phyloP scores from a whole-genome alignment of 53 echinoderm and acorn worm species.

The Luidia sarsii region DNA sequence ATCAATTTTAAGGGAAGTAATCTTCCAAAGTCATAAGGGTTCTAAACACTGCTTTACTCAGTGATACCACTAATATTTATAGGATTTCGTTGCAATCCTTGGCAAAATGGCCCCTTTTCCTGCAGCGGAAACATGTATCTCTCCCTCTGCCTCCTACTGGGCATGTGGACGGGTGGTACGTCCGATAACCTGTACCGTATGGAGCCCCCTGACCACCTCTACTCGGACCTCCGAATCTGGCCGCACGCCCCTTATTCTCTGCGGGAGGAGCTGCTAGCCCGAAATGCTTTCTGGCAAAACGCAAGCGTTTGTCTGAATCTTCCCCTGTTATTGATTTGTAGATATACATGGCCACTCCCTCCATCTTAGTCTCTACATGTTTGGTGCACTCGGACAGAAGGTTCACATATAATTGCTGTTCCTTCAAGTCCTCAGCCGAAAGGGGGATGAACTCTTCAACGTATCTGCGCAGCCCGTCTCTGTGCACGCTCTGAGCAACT shows the following conservation, averaged over 20 bases:
- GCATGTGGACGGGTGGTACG: neutral
- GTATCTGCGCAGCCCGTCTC: neutral
- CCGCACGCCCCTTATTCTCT: neutral
- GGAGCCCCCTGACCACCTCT: constrained; percentile 1
- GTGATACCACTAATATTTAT: neutral
- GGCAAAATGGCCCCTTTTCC: neutral
- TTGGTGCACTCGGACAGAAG: neutral
- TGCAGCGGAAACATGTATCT: neutral
- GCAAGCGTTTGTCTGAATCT: neutral
- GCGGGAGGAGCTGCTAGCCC: neutral
- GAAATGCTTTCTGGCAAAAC: neutral
- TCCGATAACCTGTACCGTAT: neutral
- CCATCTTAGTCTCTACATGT: constrained; percentile 4
- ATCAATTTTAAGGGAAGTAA: too few relatives aligned
- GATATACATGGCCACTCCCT: neutral
- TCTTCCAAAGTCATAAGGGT: too few relatives aligned
- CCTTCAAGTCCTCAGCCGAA: neutral
- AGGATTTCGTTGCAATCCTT: neutral
- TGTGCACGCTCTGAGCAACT: neutral
- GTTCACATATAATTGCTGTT: neutral
- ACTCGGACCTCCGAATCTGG: neutral
- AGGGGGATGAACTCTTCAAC: neutral
- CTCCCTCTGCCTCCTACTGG: neutral
- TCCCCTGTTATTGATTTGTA: neutral
- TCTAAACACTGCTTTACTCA: too few relatives aligned